Evolutionary conservation across 1,140 invertebrate species (phyloP), one percentile per base, ranked within the genome.

Genomic region (Campoletis sonorensis): DNA sequence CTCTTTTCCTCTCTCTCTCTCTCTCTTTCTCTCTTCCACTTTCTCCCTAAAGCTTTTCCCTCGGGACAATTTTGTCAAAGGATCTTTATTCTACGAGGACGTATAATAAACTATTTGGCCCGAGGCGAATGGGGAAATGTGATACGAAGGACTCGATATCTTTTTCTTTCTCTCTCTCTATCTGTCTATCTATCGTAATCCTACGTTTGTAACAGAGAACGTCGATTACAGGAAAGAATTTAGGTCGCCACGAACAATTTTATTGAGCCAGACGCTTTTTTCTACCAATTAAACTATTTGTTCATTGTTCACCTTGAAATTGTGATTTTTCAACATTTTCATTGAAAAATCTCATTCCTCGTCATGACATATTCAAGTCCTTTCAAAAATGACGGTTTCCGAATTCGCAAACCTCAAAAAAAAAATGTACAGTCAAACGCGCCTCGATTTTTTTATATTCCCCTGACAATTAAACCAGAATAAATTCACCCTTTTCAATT

Each of bases 1-100:
- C 67, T 70, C 27, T 11, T 30, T 70, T n/a, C 30, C 15, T 70
- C 27, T 70, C 16, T 23, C 67, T 49, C 67, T 73, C 68, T 83
- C 70, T 86, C 61, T 64, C 67, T 33, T 30, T 70, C 67, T 70
- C 30, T 70, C 67, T 16, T 4, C 23, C 11, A 1, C 67, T 72
- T 45, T 84, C 70, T 87, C 90, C 90, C 88, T 87, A 87, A 89
- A 89, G 85, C 86, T 85, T 81, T 82, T 92, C 91, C 87, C 90
- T 85, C 80, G 91, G 89, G 91, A 92, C 86, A 87, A 91, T 91
- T 92, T 91, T 91, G 91, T 92, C 91, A 92, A 92, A 92, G 91
- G 90, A 92, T 92, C 91, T 91, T 91, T 92, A 92, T 92, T 90
- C 90, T 85, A 88, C 85, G 87, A 87, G 88, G 85, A 90, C 88